Evolutionary conservation across 2,113 vertebrate species (phyloP).

Genomic region (Syngnathus typhle): DNA sequence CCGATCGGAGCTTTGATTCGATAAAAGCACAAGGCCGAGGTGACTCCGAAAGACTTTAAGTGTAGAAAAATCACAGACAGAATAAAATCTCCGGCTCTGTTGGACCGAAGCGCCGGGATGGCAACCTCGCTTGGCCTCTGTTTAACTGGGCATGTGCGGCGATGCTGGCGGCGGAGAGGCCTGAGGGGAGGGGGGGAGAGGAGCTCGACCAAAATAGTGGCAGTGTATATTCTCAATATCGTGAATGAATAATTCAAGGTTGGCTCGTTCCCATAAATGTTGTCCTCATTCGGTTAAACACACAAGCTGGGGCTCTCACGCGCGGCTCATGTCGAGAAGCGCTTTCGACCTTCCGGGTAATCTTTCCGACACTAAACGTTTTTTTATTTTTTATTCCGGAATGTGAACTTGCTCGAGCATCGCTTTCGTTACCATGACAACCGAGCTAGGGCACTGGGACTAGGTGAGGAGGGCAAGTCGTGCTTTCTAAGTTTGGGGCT

Average conservation of each 20-base stretch:
- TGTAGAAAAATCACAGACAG: not conserved
- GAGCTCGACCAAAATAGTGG: slow-evolving; percentile 42
- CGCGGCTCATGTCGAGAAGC: not conserved
- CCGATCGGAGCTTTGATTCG: not conserved
- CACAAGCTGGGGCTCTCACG: not conserved
- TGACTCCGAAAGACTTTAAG: not conserved
- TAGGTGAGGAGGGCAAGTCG: not conserved
- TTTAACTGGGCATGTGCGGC: slow-evolving; percentile 17
- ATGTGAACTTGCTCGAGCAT: not conserved
- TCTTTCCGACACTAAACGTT: not conserved
- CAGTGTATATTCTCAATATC: slow-evolving; percentile 33
- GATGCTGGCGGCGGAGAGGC: not conserved
- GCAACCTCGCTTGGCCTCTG: slow-evolving; percentile 21
- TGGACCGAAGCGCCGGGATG: slow-evolving; percentile 9
- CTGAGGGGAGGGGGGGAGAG: slow-evolving; percentile 9
- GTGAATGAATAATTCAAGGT: slow-evolving; percentile 56
- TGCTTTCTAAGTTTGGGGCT: not conserved
- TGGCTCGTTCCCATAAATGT: slow-evolving; percentile 44
- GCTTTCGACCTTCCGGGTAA: not conserved
- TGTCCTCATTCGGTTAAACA: slow-evolving; percentile 57
- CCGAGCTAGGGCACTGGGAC: not conserved
- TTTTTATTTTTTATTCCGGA: no score
- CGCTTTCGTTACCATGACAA: not conserved
- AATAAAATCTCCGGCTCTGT: slow-evolving; percentile 3
- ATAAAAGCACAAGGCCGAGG: not conserved